Evolutionary conservation across 1,140 invertebrate genomes (phyloP).

Genomic region (Trichonephila clavipes): DNA sequence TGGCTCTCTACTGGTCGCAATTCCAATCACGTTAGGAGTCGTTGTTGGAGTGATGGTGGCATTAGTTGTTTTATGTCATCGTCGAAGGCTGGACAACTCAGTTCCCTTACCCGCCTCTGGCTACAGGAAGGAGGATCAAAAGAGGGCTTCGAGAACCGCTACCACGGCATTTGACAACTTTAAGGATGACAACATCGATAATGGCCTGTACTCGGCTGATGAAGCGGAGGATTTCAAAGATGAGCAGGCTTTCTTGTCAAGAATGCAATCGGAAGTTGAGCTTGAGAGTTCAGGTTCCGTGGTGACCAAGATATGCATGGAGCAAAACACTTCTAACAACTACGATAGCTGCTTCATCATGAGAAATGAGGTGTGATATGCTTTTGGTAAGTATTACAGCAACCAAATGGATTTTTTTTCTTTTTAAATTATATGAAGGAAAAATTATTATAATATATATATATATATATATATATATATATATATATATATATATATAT

Average conservation of each 20-base stretch:
- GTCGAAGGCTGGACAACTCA: constrained; percentile 43
- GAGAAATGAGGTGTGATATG: constrained; percentile 72
- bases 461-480: too few species aligned
- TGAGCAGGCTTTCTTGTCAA: not conserved
- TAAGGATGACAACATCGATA: constrained; percentile 30
- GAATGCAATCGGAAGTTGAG: constrained; percentile 66
- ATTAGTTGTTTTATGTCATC: constrained; percentile 67
- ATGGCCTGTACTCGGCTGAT: not conserved
- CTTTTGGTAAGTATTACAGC: not conserved
- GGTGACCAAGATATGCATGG: constrained; percentile 55
- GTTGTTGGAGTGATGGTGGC: constrained; percentile 67
- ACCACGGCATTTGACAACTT: not conserved
- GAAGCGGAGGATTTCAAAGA: constrained; percentile 54
- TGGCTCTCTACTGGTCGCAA: constrained; percentile 51
- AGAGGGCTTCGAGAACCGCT: not conserved
- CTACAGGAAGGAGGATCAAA: not conserved
- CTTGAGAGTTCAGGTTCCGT: constrained; percentile 45
- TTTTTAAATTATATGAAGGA: too few species aligned
- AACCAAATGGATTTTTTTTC: too few species aligned
- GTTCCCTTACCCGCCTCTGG: constrained; percentile 5
- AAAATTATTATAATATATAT: too few species aligned
- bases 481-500: too few species aligned
- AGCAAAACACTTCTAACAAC: constrained; percentile 60
- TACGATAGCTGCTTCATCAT: constrained; percentile 63
- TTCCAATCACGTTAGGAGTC: constrained; percentile 68